A percentile compares a stretch with the other conserved stretches of the same genome.
Conservation (phyloP, 2,888 invertebrate species). For the Xestobium rufovillosum region DNA sequence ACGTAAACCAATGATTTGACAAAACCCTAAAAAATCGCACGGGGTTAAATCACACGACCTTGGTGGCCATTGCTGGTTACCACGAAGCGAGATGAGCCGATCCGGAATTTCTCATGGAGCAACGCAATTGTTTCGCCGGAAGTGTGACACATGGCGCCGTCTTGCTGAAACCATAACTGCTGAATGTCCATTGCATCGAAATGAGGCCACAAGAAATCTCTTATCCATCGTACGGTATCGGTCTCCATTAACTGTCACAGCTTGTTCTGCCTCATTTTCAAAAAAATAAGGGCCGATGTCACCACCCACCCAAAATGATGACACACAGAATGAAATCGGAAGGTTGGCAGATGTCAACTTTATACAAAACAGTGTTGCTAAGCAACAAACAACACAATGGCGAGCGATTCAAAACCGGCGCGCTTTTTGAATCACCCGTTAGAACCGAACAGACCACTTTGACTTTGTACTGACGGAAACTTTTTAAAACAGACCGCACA, state of each 20-base stretch:
- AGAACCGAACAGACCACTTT: too few relatives aligned
- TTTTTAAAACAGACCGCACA: too few relatives aligned
- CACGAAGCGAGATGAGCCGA: neutral
- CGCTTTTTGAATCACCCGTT: too few relatives aligned
- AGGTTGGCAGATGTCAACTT: too few relatives aligned
- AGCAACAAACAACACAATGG: too few relatives aligned
- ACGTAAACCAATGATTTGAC: constrained; percentile 1
- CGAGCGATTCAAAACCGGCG: too few relatives aligned
- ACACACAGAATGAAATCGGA: too few relatives aligned
- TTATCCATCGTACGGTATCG: neutral
- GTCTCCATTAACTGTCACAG: neutral
- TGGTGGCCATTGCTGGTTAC: too few relatives aligned
- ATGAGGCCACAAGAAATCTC: neutral
- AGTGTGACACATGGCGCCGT: constrained; percentile 1
- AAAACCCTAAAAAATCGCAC: constrained; percentile 2
- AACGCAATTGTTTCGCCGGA: neutral
- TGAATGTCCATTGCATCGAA: neutral
- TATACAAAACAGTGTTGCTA: too few relatives aligned
- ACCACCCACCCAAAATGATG: constrained; percentile 1
- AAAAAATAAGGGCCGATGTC: neutral
- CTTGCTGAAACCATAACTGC: neutral
- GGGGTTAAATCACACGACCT: constrained; percentile 2
- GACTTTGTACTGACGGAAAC: too few relatives aligned
- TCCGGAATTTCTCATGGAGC: neutral
- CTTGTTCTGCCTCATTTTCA: constrained; percentile 1